phyloP scores from a whole-genome alignment of 2,888 invertebrate species.

The Tiliacea citrago region DNA sequence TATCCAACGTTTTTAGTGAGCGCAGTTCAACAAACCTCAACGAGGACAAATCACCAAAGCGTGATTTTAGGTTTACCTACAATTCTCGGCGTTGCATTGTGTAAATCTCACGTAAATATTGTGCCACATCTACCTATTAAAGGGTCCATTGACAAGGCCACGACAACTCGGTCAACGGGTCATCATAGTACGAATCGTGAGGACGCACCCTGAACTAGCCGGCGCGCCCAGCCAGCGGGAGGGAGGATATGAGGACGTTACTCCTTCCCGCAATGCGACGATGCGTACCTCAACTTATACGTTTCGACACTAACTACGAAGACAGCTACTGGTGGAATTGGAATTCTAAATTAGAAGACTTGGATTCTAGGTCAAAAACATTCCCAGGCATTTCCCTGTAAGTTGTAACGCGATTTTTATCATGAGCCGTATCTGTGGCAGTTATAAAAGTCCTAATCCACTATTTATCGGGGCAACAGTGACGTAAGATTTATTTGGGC shows the following conservation, averaged over 20 bases:
- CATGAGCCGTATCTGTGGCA: conserved; percentile 37
- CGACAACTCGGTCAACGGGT: conserved; percentile 87
- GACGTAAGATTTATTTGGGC: conserved; percentile 80
- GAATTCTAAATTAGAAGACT: conserved; percentile 18
- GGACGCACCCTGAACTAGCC: conserved; percentile 85
- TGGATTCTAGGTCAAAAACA: conserved; percentile 28
- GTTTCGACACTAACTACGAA: conserved; percentile 8
- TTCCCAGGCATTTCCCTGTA: conserved; percentile 13
- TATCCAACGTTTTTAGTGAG: conserved; percentile 8
- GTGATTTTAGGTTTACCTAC: conserved; percentile 28
- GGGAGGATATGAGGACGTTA: conserved; percentile 80
- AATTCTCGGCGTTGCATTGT: conserved; percentile 71
- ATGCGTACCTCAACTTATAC: conserved; percentile 65
- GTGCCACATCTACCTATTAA: conserved; percentile 75
- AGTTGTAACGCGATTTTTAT: conserved; percentile 36
- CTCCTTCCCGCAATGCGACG: conserved; percentile 89
- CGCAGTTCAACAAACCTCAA: conserved; percentile 43
- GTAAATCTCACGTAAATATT: conserved; percentile 79
- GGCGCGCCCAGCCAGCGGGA: conserved; percentile 79
- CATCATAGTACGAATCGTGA: conserved; percentile 83
- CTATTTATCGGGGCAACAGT: conserved; percentile 59
- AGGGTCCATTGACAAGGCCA: conserved; percentile 80
- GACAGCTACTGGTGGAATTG: background rate
- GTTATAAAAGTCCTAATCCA: conserved; percentile 48
- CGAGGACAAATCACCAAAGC: conserved; percentile 49